Evolutionary conservation across 2,888 invertebrate genomes (phyloP).

Genomic region (Agrochola circellaris): DNA sequence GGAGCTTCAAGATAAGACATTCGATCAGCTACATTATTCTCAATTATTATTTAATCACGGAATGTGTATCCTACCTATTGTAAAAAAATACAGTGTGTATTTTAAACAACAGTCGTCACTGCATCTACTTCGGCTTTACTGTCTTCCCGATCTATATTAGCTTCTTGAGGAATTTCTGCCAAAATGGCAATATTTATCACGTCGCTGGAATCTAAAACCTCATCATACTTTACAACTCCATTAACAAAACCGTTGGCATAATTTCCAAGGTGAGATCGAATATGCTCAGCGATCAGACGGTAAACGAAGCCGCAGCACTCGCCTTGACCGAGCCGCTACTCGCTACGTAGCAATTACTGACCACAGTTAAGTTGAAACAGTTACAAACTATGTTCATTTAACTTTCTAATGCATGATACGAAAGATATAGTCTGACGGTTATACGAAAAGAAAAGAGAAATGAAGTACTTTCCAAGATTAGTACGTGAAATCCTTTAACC

Average conservation of each 20-base stretch:
- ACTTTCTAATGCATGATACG: constrained; percentile 42
- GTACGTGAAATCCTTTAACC: neutral
- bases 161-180: neutral
- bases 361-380: constrained; percentile 30
- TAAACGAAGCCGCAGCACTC: neutral
- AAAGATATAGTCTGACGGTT: neutral
- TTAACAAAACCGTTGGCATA: constrained; percentile 11
- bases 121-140: neutral
- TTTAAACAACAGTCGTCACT: neutral
- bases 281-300: constrained; percentile 9
- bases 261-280: constrained; percentile 33
- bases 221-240: neutral
- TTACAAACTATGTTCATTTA: constrained; percentile 19
- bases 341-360: constrained; percentile 22
- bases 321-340: constrained; percentile 35
- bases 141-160: neutral
- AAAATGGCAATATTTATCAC: neutral
- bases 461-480: neutral
- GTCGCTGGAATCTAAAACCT: neutral
- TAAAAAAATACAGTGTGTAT: neutral
- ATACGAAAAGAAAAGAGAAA: neutral
- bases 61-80: neutral
- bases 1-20: neutral
- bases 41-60: neutral
- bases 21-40: neutral